Conservation (phyloP, 2,113 vertebrate species). For the Indri indri region DNA sequence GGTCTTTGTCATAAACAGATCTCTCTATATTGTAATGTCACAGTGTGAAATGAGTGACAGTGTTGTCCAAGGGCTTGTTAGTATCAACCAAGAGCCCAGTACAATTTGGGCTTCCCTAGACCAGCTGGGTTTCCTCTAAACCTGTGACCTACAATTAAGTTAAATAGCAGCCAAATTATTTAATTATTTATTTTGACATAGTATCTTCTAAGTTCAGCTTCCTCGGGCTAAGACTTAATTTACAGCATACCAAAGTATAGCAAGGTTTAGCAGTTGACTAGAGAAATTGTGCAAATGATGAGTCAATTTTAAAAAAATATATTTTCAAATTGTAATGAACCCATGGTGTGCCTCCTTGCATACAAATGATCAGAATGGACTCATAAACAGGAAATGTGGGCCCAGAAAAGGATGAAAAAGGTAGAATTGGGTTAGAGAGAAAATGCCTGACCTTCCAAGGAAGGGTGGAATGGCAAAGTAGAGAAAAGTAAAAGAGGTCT, state of each 20-base stretch:
- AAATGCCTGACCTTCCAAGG: not conserved
- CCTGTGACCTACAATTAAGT: constrained; percentile 37
- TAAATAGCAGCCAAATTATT: constrained; percentile 44
- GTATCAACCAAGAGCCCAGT: not conserved
- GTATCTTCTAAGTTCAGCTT: constrained; percentile 53
- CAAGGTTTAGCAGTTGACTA: constrained; percentile 39
- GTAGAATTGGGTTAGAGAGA: not conserved
- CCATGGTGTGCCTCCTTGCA: not conserved
- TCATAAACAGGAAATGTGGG: not conserved
- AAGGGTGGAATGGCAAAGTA: not conserved
- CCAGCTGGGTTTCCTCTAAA: constrained; percentile 37
- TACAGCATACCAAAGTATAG: constrained; percentile 28
- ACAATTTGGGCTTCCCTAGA: not conserved
- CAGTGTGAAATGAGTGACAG: not conserved
- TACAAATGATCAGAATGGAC: not conserved
- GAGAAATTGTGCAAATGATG: not conserved
- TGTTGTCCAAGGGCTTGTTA: not conserved
- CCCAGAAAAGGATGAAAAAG: not conserved
- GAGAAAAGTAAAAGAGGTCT: not conserved
- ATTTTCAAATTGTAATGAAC: constrained; percentile 36
- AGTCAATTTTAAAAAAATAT: constrained; percentile 13
- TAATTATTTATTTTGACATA: constrained; percentile 70
- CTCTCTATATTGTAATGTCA: not conserved
- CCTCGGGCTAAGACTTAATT: constrained; percentile 47
- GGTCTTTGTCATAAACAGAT: not conserved